phyloP scores from a whole-genome alignment of 2,888 invertebrate genomes.

The Thereva nobilitata region DNA sequence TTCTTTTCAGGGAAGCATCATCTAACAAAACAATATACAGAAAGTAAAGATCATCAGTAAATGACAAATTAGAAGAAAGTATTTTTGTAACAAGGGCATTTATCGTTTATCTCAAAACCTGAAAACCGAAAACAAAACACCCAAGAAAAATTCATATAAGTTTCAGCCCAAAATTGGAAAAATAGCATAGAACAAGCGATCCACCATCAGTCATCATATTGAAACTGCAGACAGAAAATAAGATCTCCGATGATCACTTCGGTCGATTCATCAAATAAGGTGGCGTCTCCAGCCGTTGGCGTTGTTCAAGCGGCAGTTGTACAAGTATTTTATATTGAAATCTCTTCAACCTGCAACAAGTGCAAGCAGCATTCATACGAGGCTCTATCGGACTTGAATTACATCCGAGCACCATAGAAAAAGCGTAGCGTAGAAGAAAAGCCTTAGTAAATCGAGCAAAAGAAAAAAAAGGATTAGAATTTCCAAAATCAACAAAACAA shows the following conservation, averaged over 20 bases:
- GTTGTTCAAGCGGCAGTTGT: slow-evolving; percentile 42
- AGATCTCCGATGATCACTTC: slow-evolving; percentile 54
- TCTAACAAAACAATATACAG: too few relatives aligned
- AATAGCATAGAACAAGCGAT: slow-evolving; percentile 18
- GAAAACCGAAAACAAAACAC: too few relatives aligned
- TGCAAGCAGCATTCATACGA: slow-evolving; percentile 33
- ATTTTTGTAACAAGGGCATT: too few relatives aligned
- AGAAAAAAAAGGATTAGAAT: background rate
- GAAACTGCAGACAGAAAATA: slow-evolving; percentile 44
- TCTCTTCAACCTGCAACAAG: slow-evolving; percentile 28
- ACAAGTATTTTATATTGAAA: slow-evolving; percentile 44
- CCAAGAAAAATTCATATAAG: too few relatives aligned
- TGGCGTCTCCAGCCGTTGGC: slow-evolving; percentile 51
- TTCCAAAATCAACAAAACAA: background rate
- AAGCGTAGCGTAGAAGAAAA: background rate
- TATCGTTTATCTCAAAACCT: too few relatives aligned
- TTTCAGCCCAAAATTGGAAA: too few relatives aligned
- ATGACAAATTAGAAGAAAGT: too few relatives aligned
- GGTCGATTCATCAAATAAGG: slow-evolving; percentile 53
- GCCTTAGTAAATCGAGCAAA: background rate
- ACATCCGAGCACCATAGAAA: slow-evolving; percentile 10
- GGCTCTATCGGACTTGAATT: slow-evolving; percentile 33
- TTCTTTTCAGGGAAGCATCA: too few relatives aligned
- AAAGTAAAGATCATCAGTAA: too few relatives aligned
- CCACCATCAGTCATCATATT: slow-evolving; percentile 35